These are phyloP conservation scores for Hystrix cristata DNA, from an alignment of 2,113 vertebrate genomes.

Conservation along the genomic window DNA sequence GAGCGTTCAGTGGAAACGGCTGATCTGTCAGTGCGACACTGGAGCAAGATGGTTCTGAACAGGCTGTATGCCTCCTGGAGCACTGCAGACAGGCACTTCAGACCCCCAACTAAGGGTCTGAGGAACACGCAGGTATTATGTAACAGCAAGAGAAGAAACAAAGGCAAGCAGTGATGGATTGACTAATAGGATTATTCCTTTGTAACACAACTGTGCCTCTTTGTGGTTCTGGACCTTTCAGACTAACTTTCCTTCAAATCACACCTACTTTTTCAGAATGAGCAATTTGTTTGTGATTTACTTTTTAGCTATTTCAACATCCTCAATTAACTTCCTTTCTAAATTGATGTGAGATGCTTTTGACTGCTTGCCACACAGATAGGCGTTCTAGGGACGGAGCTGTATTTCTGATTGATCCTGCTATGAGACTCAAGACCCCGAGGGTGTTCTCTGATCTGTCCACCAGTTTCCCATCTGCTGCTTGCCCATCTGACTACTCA, in stretches of 20 bases:
- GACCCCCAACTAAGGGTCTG: neutral
- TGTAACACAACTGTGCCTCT: neutral
- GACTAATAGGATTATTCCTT: neutral
- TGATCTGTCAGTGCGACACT: neutral
- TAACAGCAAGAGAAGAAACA: neutral
- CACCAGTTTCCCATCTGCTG: neutral
- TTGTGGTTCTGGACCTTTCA: neutral
- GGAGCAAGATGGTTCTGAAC: neutral
- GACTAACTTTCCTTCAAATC: slow-evolving; percentile 7
- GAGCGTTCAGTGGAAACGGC: fast-evolving
- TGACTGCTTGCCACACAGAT: neutral
- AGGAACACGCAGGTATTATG: neutral
- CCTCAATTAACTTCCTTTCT: slow-evolving; percentile 60
- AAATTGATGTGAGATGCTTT: neutral
- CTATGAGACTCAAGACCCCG: neutral
- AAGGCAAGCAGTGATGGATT: neutral
- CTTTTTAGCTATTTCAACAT: slow-evolving; percentile 13
- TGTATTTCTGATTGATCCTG: slow-evolving; percentile 39
- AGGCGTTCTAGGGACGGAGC: slow-evolving; percentile 7
- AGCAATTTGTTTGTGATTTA: neutral
- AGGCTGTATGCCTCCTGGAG: neutral
- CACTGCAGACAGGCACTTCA: neutral
- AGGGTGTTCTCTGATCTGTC: neutral
- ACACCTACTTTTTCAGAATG: slow-evolving; percentile 17
- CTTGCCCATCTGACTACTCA: neutral